Conservation (phyloP, 1,140 invertebrate species). For the Patella vulgata region DNA sequence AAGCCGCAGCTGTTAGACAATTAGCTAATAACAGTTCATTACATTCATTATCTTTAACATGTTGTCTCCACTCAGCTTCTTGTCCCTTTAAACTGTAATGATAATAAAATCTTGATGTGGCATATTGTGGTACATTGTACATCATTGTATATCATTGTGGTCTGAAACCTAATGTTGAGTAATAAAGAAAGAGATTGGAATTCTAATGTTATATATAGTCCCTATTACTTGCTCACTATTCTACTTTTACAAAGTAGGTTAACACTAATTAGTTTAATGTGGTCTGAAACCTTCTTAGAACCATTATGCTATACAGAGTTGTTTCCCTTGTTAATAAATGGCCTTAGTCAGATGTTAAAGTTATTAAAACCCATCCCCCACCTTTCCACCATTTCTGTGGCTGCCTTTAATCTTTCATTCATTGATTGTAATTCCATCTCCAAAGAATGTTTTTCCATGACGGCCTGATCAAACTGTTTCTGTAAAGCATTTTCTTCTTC, state of each 20-base stretch:
- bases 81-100: constrained; percentile 56
- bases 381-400: constrained; percentile 63
- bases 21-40: constrained; percentile 63
- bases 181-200: too few species aligned
- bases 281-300: too few species aligned
- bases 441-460: constrained; percentile 64
- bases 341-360: too few species aligned
- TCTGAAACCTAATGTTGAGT: too few species aligned
- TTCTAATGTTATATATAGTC: too few species aligned
- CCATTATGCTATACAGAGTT: too few species aligned
- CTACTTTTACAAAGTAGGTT: too few species aligned
- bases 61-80: constrained; percentile 59
- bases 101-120: constrained; percentile 9
- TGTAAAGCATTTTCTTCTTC: constrained; percentile 59
- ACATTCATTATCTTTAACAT: constrained; percentile 62
- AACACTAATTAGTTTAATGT: too few species aligned
- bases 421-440: constrained; percentile 63
- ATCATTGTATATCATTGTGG: constrained; percentile 3
- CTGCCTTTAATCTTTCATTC: constrained; percentile 65
- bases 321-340: too few species aligned
- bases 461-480: constrained; percentile 60
- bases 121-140: neutral
- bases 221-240: too few species aligned
- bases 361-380: too few species aligned
- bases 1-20: constrained; percentile 64